Evolutionary conservation across 1,140 invertebrate genomes (phyloP).

Genomic region (Tetranychus urticae): DNA sequence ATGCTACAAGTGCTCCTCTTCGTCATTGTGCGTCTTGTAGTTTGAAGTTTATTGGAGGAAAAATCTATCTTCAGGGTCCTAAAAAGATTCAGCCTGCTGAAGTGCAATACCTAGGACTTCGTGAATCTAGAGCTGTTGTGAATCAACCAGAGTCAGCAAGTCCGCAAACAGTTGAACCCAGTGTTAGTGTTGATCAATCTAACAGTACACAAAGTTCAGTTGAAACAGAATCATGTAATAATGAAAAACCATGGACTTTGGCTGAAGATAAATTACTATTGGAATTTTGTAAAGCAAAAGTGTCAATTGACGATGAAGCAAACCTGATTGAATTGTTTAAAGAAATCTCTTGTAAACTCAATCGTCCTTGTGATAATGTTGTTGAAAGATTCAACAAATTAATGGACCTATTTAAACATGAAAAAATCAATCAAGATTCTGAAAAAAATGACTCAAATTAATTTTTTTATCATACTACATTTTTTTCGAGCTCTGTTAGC

Average conservation of each 20-base stretch:
- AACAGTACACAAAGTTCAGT: neutral
- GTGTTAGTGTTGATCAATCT: neutral
- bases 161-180: neutral
- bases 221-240: neutral
- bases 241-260: conserved; percentile 2
- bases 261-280: conserved; percentile 4
- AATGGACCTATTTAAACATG: neutral
- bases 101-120: neutral
- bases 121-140: neutral
- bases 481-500: too few species aligned
- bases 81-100: conserved; percentile 4
- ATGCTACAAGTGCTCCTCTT: too few species aligned
- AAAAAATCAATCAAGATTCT: too few species aligned
- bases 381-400: neutral
- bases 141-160: neutral
- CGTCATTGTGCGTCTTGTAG: conserved; percentile 4
- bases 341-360: neutral
- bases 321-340: neutral
- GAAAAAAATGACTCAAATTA: neutral
- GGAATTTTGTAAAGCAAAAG: neutral
- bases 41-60: conserved; percentile 5
- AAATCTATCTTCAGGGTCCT: conserved; percentile 2
- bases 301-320: neutral
- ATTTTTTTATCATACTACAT: too few species aligned
- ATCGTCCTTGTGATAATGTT: neutral